Evolutionary conservation across 2,113 vertebrate genomes (phyloP).

Genomic region (Todiramphus saurophagus): DNA sequence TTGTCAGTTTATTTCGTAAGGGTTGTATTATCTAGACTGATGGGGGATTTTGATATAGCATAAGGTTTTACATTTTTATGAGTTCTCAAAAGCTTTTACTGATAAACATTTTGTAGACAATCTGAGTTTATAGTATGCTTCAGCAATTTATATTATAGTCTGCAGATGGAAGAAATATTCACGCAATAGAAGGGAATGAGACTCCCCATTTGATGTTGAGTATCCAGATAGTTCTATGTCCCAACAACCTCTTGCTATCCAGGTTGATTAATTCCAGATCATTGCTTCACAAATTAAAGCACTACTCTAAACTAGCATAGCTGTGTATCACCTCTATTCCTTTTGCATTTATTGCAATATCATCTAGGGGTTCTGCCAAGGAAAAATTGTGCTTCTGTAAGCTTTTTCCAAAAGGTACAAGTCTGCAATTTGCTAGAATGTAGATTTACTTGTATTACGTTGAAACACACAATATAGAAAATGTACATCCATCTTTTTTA

Average conservation of each 20-base stretch:
- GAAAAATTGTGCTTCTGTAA: not conserved
- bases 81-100: not conserved
- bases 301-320: not conserved
- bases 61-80: not conserved
- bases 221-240: not conserved
- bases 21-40: not conserved
- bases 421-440: not conserved
- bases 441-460: not conserved
- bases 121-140: not conserved
- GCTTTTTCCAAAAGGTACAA: not conserved
- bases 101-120: not conserved
- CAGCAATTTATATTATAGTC: not conserved
- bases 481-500: fast-evolving
- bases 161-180: not conserved
- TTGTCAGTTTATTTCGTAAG: not conserved
- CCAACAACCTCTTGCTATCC: not conserved
- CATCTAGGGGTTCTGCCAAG: not conserved
- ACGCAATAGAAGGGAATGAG: not conserved
- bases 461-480: not conserved
- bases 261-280: not conserved
- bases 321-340: not conserved
- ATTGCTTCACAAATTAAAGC: not conserved
- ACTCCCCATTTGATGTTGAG: not conserved
- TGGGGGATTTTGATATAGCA: not conserved
- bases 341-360: not conserved